These are phyloP conservation scores for Aporophyla lueneburgensis DNA, from an alignment of 2,888 invertebrate species.

Conservation along the genomic window DNA sequence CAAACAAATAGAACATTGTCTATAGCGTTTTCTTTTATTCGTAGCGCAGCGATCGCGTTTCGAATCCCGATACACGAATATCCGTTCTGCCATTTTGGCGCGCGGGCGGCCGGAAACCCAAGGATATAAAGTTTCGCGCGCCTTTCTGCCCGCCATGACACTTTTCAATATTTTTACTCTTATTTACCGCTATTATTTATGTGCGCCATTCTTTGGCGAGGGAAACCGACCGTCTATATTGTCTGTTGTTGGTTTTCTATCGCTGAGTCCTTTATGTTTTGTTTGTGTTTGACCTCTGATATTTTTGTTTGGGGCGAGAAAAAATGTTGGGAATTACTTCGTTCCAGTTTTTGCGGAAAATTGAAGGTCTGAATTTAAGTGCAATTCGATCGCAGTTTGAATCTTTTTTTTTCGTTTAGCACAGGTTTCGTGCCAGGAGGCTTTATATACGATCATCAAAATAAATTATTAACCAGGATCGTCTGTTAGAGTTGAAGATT, in stretches of 20 bases:
- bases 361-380: background rate
- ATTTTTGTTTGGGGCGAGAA: constrained; percentile 50
- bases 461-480: too few relatives aligned
- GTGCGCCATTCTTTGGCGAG: constrained; percentile 83
- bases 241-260: constrained; percentile 74
- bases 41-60: constrained; percentile 71
- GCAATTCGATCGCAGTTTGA: background rate
- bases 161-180: constrained; percentile 90
- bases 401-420: background rate
- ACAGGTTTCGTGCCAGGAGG: background rate
- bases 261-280: constrained; percentile 70
- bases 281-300: constrained; percentile 64
- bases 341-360: constrained; percentile 17
- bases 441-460: too few relatives aligned
- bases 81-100: constrained; percentile 89
- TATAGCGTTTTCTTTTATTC: constrained; percentile 74
- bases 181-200: constrained; percentile 90
- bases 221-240: constrained; percentile 81
- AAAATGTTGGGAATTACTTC: constrained; percentile 26
- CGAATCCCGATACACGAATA: constrained; percentile 85
- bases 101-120: constrained; percentile 88
- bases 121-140: constrained; percentile 89
- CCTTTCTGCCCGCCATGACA: constrained; percentile 89
- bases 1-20: constrained; percentile 72
- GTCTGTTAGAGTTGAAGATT: too few relatives aligned